Base-by-base conservation (phyloP, 1,140 invertebrate genomes). In the Wasmannia auropunctata region DNA sequence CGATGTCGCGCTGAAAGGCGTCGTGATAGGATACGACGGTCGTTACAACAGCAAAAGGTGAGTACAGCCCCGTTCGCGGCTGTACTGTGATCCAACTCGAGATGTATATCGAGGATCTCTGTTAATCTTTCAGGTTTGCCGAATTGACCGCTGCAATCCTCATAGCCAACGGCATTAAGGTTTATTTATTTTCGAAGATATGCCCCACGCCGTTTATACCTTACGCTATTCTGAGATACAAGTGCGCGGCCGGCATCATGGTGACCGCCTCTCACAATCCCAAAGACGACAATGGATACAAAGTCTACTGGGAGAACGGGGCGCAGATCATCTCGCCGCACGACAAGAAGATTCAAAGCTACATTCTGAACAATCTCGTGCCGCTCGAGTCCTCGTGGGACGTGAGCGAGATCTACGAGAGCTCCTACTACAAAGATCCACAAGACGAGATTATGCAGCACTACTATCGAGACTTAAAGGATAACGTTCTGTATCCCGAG, bases 181-280 rank as follows among this genome's bases (percentile, higher is more conserved):
- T 99, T 0, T 98, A 97, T 92, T 95, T 99, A 7, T 99, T 97
- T 94, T 97, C 97, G 2, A 94, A 96, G 58, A 96, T 98, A 4
- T 98, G 97, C 91, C 98, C 99, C 14, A 99, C 99, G 2, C 99
- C 99, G 2, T 98, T 99, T 93, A 97, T 99, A 58, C 97, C 99
- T 0, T 99, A 97, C 95, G 96, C 96, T 3, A 97, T 99, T 5
- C 93, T 95, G 16, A 95, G 97, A 85, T 97, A 96, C 43, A 96
- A 96, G 37, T 97, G 97, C 77, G 96, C 96, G 5, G 97, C 97
- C 70, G 99, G 99, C 6, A 96, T 99, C 8, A 99, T 99, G 98
- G 97, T 99, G 0, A 99, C 99, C 19, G 99, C 99, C 0, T 99
- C 99, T 0, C 99, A 99, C 91, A 99, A 99, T 96, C 99, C 99